A percentile compares a stretch with the other conserved stretches of the same genome.
Conservation (phyloP, 2,113 vertebrate genomes). For the Oplegnathus fasciatus region DNA sequence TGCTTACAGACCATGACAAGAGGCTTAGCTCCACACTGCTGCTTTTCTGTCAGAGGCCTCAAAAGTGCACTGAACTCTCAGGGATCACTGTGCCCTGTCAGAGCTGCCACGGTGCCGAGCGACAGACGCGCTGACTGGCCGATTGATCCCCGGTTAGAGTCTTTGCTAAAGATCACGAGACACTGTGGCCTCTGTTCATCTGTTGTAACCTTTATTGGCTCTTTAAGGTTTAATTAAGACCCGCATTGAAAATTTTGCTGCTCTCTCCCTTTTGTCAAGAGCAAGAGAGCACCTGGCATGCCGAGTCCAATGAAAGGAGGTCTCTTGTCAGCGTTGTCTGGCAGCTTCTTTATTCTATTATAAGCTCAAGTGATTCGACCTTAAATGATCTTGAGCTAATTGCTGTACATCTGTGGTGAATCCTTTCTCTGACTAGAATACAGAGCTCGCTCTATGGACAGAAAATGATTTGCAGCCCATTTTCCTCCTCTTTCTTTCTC, state of each 20-base stretch:
- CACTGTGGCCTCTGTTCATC: conserved; percentile 36
- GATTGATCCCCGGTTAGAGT: conserved; percentile 52
- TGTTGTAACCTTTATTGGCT: conserved; percentile 46
- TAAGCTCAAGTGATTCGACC: conserved; percentile 72
- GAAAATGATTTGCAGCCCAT: conserved; percentile 28
- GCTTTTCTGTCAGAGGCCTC: conserved; percentile 66
- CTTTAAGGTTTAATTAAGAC: conserved; percentile 66
- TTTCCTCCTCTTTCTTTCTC: conserved; percentile 14
- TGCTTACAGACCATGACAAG: conserved; percentile 70
- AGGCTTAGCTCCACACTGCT: conserved; percentile 59
- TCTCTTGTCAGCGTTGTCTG: conserved; percentile 55
- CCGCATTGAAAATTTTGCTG: conserved; percentile 33
- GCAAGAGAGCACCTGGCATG: conserved; percentile 37
- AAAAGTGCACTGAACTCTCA: conserved; percentile 62
- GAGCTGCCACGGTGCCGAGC: conserved; percentile 47
- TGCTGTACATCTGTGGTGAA: conserved; percentile 52
- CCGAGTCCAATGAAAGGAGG: conserved; percentile 56
- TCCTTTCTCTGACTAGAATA: conserved; percentile 41
- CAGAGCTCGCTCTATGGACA: conserved; percentile 20
- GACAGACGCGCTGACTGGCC: conserved; percentile 24
- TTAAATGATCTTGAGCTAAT: conserved; percentile 71
- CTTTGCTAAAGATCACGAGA: conserved; percentile 46
- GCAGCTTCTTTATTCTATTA: conserved; percentile 71
- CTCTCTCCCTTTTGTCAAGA: conserved; percentile 54
- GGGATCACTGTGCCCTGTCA: conserved; percentile 52